Evolutionary conservation across 2,888 invertebrate genomes (phyloP).

Genomic region (Rambutsinella grinnellia): DNA sequence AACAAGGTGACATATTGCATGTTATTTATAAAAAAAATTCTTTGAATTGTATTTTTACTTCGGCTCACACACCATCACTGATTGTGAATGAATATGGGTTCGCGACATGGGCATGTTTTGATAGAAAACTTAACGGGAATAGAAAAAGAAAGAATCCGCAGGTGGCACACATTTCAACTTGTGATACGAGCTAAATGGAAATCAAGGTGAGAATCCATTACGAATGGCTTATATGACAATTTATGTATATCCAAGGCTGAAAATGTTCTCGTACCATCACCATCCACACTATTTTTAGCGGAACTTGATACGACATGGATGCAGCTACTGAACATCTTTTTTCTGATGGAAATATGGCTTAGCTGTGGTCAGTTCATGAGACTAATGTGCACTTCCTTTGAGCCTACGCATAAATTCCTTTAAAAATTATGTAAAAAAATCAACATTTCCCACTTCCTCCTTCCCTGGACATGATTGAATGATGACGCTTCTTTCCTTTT

Average conservation of each 20-base stretch:
- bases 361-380: background rate
- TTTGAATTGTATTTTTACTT: background rate
- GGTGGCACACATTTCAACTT: constrained; percentile 8
- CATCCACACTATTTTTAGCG: background rate
- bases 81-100: background rate
- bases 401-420: no score
- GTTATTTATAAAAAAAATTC: no score
- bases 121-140: background rate
- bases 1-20: constrained; percentile 25
- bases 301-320: background rate
- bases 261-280: background rate
- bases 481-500: no score
- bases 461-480: no score
- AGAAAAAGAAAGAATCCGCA: constrained; percentile 21
- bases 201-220: constrained; percentile 11
- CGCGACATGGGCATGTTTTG: background rate
- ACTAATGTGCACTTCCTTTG: background rate
- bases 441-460: no score
- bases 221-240: no score
- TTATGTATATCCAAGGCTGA: background rate
- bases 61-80: background rate
- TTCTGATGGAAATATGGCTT: background rate
- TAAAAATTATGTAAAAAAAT: no score
- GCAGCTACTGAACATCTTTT: background rate
- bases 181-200: constrained; percentile 10